phyloP scores from a whole-genome alignment of 2,888 invertebrate species.

The Mesorhabditis spiculigera region DNA sequence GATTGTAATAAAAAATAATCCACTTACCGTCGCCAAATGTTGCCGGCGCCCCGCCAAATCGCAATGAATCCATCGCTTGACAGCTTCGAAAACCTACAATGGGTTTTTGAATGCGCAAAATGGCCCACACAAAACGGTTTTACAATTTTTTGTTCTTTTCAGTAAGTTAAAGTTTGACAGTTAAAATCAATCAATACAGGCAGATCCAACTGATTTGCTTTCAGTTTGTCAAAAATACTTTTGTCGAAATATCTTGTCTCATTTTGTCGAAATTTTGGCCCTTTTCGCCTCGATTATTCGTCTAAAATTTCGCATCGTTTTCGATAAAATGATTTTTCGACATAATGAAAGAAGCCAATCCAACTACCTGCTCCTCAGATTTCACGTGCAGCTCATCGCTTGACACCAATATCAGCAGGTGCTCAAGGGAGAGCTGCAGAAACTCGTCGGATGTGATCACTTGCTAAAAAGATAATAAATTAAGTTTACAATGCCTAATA shows the following conservation, averaged over 20 bases:
- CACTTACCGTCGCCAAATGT: constrained; percentile 78
- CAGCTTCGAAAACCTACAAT: constrained; percentile 72
- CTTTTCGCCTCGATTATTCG: no score
- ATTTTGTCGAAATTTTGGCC: no score
- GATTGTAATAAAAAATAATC: no score
- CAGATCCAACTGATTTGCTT: no score
- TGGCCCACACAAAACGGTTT: no score
- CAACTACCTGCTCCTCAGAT: constrained; percentile 78
- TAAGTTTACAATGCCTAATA: neutral
- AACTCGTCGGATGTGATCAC: constrained; percentile 98
- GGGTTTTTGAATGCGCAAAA: no score
- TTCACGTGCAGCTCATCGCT: constrained; percentile 95
- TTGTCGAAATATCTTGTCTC: no score
- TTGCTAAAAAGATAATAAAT: constrained; percentile 22
- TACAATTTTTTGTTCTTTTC: no score
- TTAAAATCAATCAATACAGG: no score
- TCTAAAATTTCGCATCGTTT: neutral
- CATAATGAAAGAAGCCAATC: constrained; percentile 13
- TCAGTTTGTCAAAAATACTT: no score
- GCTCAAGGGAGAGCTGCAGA: constrained; percentile 85
- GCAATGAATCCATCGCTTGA: constrained; percentile 97
- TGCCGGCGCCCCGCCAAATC: constrained; percentile 86
- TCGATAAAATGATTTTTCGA: neutral
- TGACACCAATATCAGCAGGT: constrained; percentile 93
- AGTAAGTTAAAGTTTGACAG: no score